Evolutionary conservation across 2,888 invertebrate genomes (phyloP).

Genomic region (Flexamia atlantica): DNA sequence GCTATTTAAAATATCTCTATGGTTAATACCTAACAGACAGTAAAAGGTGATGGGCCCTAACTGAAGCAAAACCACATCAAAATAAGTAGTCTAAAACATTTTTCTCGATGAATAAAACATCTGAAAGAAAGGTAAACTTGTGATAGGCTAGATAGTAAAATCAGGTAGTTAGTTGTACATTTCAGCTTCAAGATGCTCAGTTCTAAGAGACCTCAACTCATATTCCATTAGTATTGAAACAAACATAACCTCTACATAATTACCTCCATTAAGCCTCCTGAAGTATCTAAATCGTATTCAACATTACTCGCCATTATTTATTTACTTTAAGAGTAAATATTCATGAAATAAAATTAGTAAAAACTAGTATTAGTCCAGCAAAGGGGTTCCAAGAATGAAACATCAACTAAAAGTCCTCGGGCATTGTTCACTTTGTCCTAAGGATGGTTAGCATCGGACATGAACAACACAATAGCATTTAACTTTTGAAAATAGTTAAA

Average conservation of each 20-base stretch:
- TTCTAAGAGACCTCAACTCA: too few species aligned
- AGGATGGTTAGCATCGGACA: background rate
- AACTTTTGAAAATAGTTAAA: background rate
- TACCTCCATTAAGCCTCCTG: conserved; percentile 42
- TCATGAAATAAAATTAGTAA: background rate
- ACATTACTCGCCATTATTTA: background rate
- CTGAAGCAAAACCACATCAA: too few species aligned
- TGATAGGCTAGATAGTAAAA: too few species aligned
- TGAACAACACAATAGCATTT: background rate
- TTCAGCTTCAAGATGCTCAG: too few species aligned
- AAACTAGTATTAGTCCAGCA: background rate
- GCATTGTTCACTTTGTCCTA: background rate
- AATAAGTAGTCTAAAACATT: too few species aligned
- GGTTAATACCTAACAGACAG: too few species aligned
- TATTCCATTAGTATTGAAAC: background rate
- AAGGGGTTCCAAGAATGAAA: background rate
- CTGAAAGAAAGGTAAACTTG: too few species aligned
- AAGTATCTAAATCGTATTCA: conserved; percentile 63
- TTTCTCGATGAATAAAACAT: too few species aligned
- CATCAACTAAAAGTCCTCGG: background rate
- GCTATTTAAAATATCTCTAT: too few species aligned
- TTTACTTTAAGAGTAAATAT: too few species aligned
- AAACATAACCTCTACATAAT: conserved; percentile 44
- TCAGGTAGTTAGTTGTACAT: too few species aligned
- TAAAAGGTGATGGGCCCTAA: too few species aligned